phyloP scores from a whole-genome alignment of 2,888 invertebrate genomes.

The Ophioninae sp. region DNA sequence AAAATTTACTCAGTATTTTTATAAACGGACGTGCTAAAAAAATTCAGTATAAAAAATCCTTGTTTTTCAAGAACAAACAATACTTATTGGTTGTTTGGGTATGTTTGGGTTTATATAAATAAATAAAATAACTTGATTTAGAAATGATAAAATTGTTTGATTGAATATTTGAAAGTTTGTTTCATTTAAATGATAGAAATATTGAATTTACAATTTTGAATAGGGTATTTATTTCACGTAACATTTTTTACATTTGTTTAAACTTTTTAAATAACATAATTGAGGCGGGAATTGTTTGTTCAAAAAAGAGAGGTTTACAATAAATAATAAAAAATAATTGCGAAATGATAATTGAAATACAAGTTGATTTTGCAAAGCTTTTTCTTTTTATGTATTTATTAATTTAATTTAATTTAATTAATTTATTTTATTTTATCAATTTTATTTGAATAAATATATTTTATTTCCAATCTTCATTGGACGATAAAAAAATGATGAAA shows the following conservation, averaged over 20 bases:
- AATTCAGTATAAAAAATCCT: neutral
- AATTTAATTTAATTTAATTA: too few relatives aligned
- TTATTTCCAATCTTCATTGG: too few relatives aligned
- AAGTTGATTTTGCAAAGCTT: too few relatives aligned
- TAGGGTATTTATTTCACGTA: too few relatives aligned
- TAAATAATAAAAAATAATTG: neutral
- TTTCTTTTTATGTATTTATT: too few relatives aligned
- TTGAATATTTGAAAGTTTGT: too few relatives aligned
- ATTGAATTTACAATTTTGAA: too few relatives aligned
- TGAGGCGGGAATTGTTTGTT: neutral
- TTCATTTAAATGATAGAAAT: too few relatives aligned
- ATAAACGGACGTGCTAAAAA: neutral
- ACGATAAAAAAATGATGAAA: too few relatives aligned
- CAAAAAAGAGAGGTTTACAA: neutral
- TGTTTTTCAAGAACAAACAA: neutral
- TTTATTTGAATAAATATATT: neutral
- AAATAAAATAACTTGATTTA: neutral
- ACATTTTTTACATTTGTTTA: too few relatives aligned
- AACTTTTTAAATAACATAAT: too few relatives aligned
- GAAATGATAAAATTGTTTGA: neutral
- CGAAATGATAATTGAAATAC: neutral
- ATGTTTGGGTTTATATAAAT: neutral
- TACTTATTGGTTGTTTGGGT: neutral
- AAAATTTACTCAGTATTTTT: neutral
- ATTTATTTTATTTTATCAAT: too few relatives aligned